Evolutionary conservation across 1,140 invertebrate species (phyloP), one percentile per base, ranked within the genome.

Genomic region (Philotrypesis tridentata): DNA sequence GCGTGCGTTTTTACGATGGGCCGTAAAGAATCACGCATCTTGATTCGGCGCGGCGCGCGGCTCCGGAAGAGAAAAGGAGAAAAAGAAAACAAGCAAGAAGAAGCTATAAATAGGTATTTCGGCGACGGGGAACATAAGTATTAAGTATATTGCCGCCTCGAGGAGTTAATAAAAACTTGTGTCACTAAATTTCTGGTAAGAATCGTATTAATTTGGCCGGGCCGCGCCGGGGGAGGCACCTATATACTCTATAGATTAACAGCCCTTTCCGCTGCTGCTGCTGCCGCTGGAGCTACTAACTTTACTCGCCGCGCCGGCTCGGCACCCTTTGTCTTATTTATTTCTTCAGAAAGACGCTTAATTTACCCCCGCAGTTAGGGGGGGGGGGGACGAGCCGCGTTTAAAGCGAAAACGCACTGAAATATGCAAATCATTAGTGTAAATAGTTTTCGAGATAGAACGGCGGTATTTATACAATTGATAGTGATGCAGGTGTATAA

Each of bases 131-230:
- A 71, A 31, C 27, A 33, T 29, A 67, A 67, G 25, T 14, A 31
- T 27, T 1, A 5, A 8, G 29, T 23, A 74, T 60, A 55, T 72
- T 25, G 55, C 31, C 70, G 70, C 70, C 7, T 5, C 6, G 25
- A 63, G n/a, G 68, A 79, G 67, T 79, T 79, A 71, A 79, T 79
- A 79, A 79, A 79, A 79, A 79, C 43, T 72, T 72, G 4, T 72
- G 67, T 72, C 78, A 17, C 78, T 63, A 70, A 78, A 78, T 0
- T 78, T 70, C 48, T 9, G n/a, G 78, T 60, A n/a, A 72, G 67
- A 68, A 72, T 61, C 78, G 55, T 72, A 79, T 71, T 79, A 71
- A 79, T 79, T 79, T 68, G 37, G 65, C 1, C 12, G 25, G 67
- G 0, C n/a, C n/a, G 40, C 2, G 33, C 33, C 2, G 48, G 2